phyloP scores from a whole-genome alignment of 2,797 vertebrate species.

The Betta splendens region DNA sequence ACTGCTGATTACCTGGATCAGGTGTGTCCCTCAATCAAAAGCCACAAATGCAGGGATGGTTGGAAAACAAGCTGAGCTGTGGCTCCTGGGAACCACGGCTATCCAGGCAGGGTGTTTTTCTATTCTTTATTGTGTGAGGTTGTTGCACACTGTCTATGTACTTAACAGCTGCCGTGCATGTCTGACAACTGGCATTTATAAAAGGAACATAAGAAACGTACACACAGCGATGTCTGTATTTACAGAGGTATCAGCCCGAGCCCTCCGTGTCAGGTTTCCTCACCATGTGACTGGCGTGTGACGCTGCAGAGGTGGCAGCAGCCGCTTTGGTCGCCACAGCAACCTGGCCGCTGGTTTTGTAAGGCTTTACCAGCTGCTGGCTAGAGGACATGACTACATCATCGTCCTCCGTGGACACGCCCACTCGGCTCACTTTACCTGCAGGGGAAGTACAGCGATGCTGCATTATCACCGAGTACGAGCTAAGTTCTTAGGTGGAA shows the following conservation, averaged over 20 bases:
- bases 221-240: background rate
- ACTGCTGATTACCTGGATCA: no score
- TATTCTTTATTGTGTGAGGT: background rate
- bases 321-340: conserved; percentile 86
- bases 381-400: conserved; percentile 83
- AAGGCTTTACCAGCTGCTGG: conserved; percentile 84
- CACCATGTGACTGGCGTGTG: conserved; percentile 88
- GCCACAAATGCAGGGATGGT: no score
- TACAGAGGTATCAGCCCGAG: background rate
- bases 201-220: background rate
- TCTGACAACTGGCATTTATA: background rate
- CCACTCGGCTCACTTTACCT: conserved; percentile 71
- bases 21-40: no score
- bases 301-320: conserved; percentile 79
- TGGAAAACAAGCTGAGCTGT: no score
- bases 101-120: background rate
- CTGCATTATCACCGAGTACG: background rate
- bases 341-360: conserved; percentile 84
- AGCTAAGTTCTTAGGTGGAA: conserved; percentile 2
- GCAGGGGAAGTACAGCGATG: conserved; percentile 23
- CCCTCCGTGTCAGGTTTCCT: conserved; percentile 8
- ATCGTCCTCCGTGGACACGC: conserved; percentile 64
- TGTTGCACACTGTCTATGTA: background rate
- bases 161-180: background rate
- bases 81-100: no score